A percentile compares a stretch with the other conserved stretches of the same genome.
phyloP scores from a whole-genome alignment of 2,888 invertebrate species.

The Acrobasis suavella region DNA sequence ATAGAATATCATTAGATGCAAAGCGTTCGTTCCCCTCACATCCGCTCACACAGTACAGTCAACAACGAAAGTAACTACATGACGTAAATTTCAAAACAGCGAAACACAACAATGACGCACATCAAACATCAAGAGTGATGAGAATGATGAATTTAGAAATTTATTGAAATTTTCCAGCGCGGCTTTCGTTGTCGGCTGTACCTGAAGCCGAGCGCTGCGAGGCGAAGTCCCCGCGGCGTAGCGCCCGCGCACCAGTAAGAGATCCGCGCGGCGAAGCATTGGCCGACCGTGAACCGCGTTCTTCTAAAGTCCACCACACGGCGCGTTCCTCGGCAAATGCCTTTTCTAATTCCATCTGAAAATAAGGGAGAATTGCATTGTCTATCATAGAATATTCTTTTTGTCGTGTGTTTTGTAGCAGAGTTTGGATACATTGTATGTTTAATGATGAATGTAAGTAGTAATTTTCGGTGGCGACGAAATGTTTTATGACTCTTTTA shows the following conservation, averaged over 20 bases:
- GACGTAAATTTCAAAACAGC: constrained; percentile 10
- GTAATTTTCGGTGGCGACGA: too few species aligned
- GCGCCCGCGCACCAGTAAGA: constrained; percentile 85
- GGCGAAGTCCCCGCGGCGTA: constrained; percentile 87
- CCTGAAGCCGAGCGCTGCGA: constrained; percentile 89
- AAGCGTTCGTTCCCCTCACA: constrained; percentile 31
- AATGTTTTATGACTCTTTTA: too few species aligned
- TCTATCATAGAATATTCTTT: too few species aligned
- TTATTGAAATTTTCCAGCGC: constrained; percentile 13
- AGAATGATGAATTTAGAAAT: constrained; percentile 3
- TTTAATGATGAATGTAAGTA: too few species aligned
- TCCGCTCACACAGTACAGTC: constrained; percentile 36
- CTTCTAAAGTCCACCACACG: constrained; percentile 94
- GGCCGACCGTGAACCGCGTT: constrained; percentile 90
- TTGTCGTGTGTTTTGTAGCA: too few species aligned
- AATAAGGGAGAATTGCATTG: background rate
- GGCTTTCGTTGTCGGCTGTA: constrained; percentile 45
- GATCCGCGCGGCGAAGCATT: constrained; percentile 91
- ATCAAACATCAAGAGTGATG: constrained; percentile 18
- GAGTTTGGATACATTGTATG: too few species aligned
- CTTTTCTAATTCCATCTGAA: constrained; percentile 87
- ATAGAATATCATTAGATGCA: constrained; percentile 1
- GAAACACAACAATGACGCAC: constrained; percentile 20
- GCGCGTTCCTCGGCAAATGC: constrained; percentile 94
- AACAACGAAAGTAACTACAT: constrained; percentile 34